Evolutionary conservation across 2,113 vertebrate genomes (phyloP), one percentile per base, ranked within the genome.

Genomic region (Corvus cornix): DNA sequence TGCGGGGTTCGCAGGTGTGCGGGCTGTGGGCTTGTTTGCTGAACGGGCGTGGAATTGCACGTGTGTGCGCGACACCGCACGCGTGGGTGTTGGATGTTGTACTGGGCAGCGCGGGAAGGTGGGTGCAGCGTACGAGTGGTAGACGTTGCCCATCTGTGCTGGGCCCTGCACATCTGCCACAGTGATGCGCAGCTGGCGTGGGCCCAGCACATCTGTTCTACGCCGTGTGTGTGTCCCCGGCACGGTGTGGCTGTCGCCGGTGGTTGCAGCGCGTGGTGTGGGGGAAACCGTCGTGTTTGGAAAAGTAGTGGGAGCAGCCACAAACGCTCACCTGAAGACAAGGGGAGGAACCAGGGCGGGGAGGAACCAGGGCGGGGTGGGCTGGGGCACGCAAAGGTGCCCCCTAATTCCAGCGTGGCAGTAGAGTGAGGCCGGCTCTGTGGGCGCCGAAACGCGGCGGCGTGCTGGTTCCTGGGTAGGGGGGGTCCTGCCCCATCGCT

Each of bases 271-370:
- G 4, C 35, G 2, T 11, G 52, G 12, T 33, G 44, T 63, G 8
- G 6, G 11, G 16, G 21, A 28, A 74, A 59, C 3, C 10, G 4
- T 11, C 39, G 28, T 14, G 24, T 26, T 82, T 35, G 39, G 53
- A 60, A n/a, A 60, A 74, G 37, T 21, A 20, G 33, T 46, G 33
- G 16, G 28, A 67, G 10, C 28, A 27, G 23, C 11, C 31, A 4
- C 20, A 8, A n/a, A 21, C 6, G 5, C 41, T 18, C 60, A 2
- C 48, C 7, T 23, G 10, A 37, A 8, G 21, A 21, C 7, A 5
- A 4, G 1, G 23, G 1, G 20, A 17, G 16, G 12, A 0, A 6
- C 19, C n/a, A 37, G 35, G 35, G 35, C 35, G 1, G 23, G 1
- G 20, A 17, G 16, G 12, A 0, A 6, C 19, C n/a, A 19, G 49